Base-by-base conservation (phyloP, 2,888 invertebrate genomes). In the Drosophila rubida region DNA sequence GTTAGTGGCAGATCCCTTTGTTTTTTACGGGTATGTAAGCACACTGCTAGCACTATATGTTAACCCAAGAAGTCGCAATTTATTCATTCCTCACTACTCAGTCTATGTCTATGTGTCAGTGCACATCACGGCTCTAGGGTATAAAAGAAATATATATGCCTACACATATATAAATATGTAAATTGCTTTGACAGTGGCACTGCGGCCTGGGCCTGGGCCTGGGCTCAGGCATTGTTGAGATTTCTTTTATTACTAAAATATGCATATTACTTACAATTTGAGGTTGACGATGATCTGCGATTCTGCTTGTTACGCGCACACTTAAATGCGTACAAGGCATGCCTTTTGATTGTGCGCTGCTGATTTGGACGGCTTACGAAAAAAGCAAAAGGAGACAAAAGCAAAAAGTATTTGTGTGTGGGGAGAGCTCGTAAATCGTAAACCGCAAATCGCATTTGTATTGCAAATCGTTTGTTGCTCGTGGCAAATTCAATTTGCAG, bases 161-260 rank as follows among this genome's bases (percentile, higher is more conserved):
- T 51, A 19, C 25, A 14, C 35, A 37, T 30, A 16, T 45, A 35
- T 30, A 46, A 46, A 11, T 48, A 87, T 82, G 86, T 68, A 85
- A 87, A 82, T 87, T 68, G 77, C 69, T 65, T 55, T 85, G 86
- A 64, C 80, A 70, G 73, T 70, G 83, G 55, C 66, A 66, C 53
- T 57, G 65, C 44, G 62, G 54, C 63, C 55, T 46, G 51, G 42
- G 60, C 63, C 55, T 46, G 51, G 42, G 69, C 66, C 62, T 14
- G n/a, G 5, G 32, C n/a, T 32, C n/a, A 23, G 48, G 41, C 57
- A 63, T 58, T 73, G 63, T 63, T 60, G 61, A 46, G 60, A 45
- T 70, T 69, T 62, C 64, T 45, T 55, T 72, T 79, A 84, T 85
- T 69, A 62, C 59, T 75, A 67, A 84, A 64, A 79, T 81, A 85